Evolutionary conservation across 2,113 vertebrate species (phyloP), one percentile per base, ranked within the genome.

Genomic region (Perognathus longimembris): DNA sequence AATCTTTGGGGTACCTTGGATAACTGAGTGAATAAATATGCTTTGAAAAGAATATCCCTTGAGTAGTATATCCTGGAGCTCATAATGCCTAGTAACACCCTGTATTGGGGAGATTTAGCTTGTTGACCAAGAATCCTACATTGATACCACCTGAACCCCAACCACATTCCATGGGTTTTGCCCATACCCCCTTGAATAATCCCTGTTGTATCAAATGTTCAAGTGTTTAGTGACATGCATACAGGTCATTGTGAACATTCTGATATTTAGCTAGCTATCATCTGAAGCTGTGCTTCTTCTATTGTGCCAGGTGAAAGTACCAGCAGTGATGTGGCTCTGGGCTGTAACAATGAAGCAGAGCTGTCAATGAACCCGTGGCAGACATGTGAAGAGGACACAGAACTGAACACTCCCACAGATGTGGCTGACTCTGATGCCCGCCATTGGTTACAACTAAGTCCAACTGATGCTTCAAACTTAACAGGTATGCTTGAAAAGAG

Each of bases 361-460:
- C 97, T 97, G 0, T 75, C 97, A 0, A 95, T 98, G 54, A 92
- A 95, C 95, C 96, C 98, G 40, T 99, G 99, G 99, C 98, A 98
- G 92, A 94, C 95, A 0, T 97, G 98, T 7, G 99, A 99, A 30
- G 99, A 99, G 2, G 99, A 99, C 64, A 98, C 97, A 3, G 99
- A 99, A 73, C 97, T 98, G 66, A 98, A 95, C 94, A 98, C 98
- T 11, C 97, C 98, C 30, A 97, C 98, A 64, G 99, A 99, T 5
- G 95, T 98, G 3, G 54, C 93, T 7, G 99, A 99, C 71, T 96
- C 98, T 0, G 98, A 98, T 50, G 97, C 98, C 1, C 98, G 97
- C 1, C 99, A 98, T 81, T 99, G 99, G 97, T 98, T 99, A 76
- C 98, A 98, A 24, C 98, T 99, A 91, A 99, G 98, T 97, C 98